phyloP scores from a whole-genome alignment of 2,113 vertebrate genomes.

The Malaclemys terrapin region DNA sequence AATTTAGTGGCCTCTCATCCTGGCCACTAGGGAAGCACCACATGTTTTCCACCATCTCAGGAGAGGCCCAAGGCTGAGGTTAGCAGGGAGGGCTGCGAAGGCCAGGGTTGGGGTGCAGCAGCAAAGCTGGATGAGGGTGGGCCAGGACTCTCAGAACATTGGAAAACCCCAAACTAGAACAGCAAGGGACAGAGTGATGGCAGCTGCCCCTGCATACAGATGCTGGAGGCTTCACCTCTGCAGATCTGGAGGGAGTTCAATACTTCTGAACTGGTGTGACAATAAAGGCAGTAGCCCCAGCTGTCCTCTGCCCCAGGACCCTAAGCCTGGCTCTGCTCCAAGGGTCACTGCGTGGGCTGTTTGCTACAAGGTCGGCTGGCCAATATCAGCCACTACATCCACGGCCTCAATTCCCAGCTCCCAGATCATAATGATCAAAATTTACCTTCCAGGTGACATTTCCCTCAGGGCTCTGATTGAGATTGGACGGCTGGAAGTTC shows the following conservation, averaged over 20 bases:
- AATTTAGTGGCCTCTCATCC: not conserved
- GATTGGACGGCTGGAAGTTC: not conserved
- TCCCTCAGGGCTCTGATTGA: not conserved
- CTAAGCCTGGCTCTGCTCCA: not conserved
- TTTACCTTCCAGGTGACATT: not conserved
- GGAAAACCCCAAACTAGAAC: not conserved
- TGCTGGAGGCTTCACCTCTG: not conserved
- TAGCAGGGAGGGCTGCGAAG: not conserved
- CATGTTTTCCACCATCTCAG: not conserved
- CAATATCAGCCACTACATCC: not conserved
- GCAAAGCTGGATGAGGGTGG: not conserved
- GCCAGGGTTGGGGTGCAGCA: not conserved
- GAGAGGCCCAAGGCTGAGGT: not conserved
- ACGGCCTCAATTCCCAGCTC: not conserved
- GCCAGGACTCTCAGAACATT: not conserved
- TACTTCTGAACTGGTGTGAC: too few relatives aligned
- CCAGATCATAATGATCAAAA: not conserved
- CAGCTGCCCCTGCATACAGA: not conserved
- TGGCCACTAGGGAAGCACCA: not conserved
- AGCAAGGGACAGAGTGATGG: not conserved
- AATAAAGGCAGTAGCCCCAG: not conserved
- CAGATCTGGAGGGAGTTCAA: not conserved
- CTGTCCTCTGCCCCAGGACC: not conserved
- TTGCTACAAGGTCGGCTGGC: not conserved
- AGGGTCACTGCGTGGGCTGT: not conserved